Conservation (phyloP, 1,140 invertebrate genomes). For the Drosophila tani region DNA sequence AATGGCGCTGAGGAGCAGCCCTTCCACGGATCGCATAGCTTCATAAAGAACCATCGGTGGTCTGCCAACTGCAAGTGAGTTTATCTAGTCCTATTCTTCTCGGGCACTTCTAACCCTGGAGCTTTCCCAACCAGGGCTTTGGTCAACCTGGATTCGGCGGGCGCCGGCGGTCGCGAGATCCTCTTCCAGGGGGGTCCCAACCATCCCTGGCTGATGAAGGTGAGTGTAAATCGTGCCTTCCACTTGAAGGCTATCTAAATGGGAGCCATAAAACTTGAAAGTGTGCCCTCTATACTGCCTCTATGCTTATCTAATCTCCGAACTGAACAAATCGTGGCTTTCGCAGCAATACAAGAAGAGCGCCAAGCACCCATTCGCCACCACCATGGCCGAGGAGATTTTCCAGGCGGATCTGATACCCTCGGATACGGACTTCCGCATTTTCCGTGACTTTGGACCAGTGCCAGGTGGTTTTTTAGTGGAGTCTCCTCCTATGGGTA, state of each 20-base stretch:
- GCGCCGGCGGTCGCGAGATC: slow-evolving; percentile 96
- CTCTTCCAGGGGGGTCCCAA: slow-evolving; percentile 97
- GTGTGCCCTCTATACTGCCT: slow-evolving; percentile 13
- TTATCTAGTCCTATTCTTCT: background rate
- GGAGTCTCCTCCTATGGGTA: slow-evolving; percentile 75
- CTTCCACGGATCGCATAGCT: slow-evolving; percentile 93
- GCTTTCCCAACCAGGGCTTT: slow-evolving; percentile 89
- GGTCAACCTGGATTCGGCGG: slow-evolving; percentile 97
- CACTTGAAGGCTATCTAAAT: slow-evolving; percentile 32
- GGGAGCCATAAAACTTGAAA: slow-evolving; percentile 10
- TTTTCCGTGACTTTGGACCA: slow-evolving; percentile 93
- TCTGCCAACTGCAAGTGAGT: slow-evolving; percentile 69
- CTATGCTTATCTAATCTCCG: slow-evolving; percentile 8
- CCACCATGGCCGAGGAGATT: slow-evolving; percentile 93
- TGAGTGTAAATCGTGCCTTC: slow-evolving; percentile 72
- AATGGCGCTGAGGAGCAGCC: slow-evolving; percentile 97
- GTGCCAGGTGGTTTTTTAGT: slow-evolving; percentile 86
- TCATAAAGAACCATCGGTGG: slow-evolving; percentile 95
- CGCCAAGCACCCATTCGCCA: slow-evolving; percentile 93
- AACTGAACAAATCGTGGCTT: slow-evolving; percentile 30
- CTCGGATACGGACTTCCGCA: slow-evolving; percentile 94
- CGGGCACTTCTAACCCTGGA: background rate
- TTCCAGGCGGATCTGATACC: slow-evolving; percentile 94
- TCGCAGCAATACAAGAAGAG: slow-evolving; percentile 91
- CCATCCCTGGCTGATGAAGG: slow-evolving; percentile 95